Base-by-base conservation (phyloP, 2,888 invertebrate species). In the Yponomeuta evonymella region DNA sequence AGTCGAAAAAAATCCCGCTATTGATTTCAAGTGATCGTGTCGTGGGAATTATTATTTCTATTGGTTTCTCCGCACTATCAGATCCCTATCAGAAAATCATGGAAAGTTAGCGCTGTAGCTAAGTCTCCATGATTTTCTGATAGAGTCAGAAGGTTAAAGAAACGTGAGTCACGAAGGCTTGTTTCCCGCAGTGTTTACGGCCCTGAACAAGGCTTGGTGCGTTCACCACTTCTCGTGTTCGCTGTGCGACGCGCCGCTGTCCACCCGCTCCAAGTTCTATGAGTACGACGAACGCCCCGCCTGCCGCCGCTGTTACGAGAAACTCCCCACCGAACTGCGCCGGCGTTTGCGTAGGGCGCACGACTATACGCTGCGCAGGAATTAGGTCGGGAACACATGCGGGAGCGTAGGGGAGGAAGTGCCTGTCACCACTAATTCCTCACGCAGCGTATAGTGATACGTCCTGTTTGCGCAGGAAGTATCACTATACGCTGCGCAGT, bases 201-300 rank as follows among this genome's bases (percentile, higher is more conserved):
- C 99, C 63, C 92, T 99, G 83, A 99, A 99, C 92, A 99, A 99
- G 92, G 98, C 98, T 67, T 99, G 99, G 99, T 99, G 99, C 89
- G 97, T 98, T 70, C 97, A 99, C 86, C 99, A 99, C 90, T 99
- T 99, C 89, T 97, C 98, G 70, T 99, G 99, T 88, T 96, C 98
- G 4, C 95, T 98, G 75, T 99, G 99, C 90, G 99, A 99, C 89
- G 96, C 96, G 80, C 97, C 98, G 81, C 96, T 98, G 94, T 98
- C 96, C 83, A 98, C 98, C 77, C 98, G 98, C 91, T 97, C 98
- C 65, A 99, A 99, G 90, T 99, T 99, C 93, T 99, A 98, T 88
- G 99, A 99, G 90, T 98, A 98, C 87, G 99, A 99, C 91, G 95
- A 99, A 90, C 97, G 98, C 82, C 99, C 99, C 51, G 98, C 98